Evolutionary conservation across 2,113 vertebrate species (phyloP), one percentile per base, ranked within the genome.

Genomic region (Pomatostomus ruficeps): DNA sequence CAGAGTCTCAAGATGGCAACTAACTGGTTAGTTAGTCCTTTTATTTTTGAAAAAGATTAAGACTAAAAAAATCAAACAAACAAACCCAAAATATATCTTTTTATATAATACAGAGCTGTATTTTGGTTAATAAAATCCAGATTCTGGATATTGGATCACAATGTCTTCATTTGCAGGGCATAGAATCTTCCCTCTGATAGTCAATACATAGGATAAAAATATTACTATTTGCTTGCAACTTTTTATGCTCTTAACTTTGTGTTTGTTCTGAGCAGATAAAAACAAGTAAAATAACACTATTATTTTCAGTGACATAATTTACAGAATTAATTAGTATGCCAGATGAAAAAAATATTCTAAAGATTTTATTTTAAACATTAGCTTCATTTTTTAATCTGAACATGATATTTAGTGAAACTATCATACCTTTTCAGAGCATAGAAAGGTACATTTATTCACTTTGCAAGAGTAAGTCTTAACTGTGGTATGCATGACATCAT

Each of bases 11-110:
- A 63, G 13, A 42, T 19, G 18, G 11, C 19, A 76, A 6, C 1
- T 2, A 57, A 15, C 3, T 15, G 15, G 23, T 26, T 66, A 38
- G 23, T 22, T 66, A 14, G 7, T 49, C 40, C 36, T 81, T 15
- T 31, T 14, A 2, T 70, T 38, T 43, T 70, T 55, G 12, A 28
- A 17, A 76, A 76, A 20, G 3, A 18, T 24, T 42, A 46, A 55
- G 33, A 59, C 8, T 46, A 18, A 40, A 81, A 43, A 12, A 42
- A 1, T 0, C 1, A 66, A 72, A 0, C 5, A 65, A 71, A 9
- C 2, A 22, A 89, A 20, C 1, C 0, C 2, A 10, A 70, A 7
- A 40, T 20, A n/a, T 14, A 12, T 43, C 15, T 66, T 65, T 12
- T 42, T 51, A 10, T 46, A 31, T 31, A 51, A 71, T 13, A n/a